Conservation (phyloP, 2,888 invertebrate species). For the Pollenia amentaria region DNA sequence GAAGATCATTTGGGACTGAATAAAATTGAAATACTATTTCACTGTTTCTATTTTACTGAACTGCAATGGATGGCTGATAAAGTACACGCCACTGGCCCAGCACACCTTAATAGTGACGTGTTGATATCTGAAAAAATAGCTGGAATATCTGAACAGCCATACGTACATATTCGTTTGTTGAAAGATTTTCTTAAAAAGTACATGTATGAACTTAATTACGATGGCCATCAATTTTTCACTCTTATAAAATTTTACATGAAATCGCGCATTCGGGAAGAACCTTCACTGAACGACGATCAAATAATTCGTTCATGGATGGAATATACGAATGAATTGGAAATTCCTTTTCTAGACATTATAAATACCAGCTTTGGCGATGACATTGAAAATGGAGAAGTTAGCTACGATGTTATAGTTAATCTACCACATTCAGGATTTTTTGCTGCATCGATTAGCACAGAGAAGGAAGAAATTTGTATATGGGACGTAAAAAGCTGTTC, state of each 20-base stretch:
- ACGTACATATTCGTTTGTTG: conserved; percentile 82
- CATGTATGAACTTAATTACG: conserved; percentile 90
- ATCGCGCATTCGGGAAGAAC: conserved; percentile 80
- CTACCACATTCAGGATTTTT: conserved; percentile 87
- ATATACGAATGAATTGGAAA: conserved; percentile 80
- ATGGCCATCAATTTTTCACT: conserved; percentile 93
- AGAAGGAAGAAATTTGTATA: conserved; percentile 91
- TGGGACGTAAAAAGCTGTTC: conserved; percentile 90
- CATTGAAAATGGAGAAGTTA: conserved; percentile 72
- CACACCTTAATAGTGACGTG: conserved; percentile 91
- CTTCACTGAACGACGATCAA: conserved; percentile 79
- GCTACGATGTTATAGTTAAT: conserved; percentile 84
- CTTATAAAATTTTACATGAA: conserved; percentile 87
- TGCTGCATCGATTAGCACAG: conserved; percentile 90
- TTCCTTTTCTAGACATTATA: conserved; percentile 85
- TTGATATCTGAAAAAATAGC: conserved; percentile 84
- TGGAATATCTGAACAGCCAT: conserved; percentile 81
- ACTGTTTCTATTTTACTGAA: conserved; percentile 90
- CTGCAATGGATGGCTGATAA: conserved; percentile 92
- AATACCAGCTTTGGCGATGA: conserved; percentile 80
- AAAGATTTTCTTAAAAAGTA: conserved; percentile 90
- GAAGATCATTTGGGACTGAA: conserved; percentile 79
- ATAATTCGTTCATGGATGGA: conserved; percentile 82
- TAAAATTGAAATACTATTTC: conserved; percentile 87
- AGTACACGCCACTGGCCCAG: conserved; percentile 90